Evolutionary conservation across 2,888 invertebrate species (phyloP).

Genomic region (Stenodera caucasica): DNA sequence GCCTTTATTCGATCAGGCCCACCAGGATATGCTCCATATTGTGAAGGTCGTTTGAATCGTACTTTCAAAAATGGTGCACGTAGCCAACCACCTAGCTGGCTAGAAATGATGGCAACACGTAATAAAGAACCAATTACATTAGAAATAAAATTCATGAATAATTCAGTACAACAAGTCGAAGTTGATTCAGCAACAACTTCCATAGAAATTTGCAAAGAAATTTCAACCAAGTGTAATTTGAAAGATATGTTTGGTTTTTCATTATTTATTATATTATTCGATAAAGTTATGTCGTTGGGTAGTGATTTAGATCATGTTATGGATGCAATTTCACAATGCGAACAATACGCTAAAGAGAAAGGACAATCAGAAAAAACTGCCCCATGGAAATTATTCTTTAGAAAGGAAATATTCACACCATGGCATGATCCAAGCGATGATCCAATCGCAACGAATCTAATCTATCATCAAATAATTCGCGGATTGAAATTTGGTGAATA

Average conservation of each 20-base stretch:
- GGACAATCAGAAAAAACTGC: constrained; percentile 82
- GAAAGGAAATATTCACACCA: constrained; percentile 88
- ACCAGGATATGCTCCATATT: constrained; percentile 85
- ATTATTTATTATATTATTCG: constrained; percentile 84
- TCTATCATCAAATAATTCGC: constrained; percentile 84
- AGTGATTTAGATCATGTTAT: constrained; percentile 89
- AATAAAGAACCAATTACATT: constrained; percentile 82
- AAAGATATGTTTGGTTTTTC: constrained; percentile 90
- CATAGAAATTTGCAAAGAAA: constrained; percentile 79
- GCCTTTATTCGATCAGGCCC: constrained; percentile 87
- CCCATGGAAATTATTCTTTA: constrained; percentile 84
- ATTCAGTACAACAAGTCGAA: constrained; percentile 75
- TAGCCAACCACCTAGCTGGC: constrained; percentile 90
- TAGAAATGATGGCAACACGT: constrained; percentile 84
- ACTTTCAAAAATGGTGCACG: constrained; percentile 86
- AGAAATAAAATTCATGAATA: constrained; percentile 88
- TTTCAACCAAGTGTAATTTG: constrained; percentile 75
- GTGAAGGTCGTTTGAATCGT: constrained; percentile 79
- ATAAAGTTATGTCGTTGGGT: constrained; percentile 87
- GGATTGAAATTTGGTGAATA: constrained; percentile 94
- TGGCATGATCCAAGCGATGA: constrained; percentile 90
- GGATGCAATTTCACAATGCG: constrained; percentile 96
- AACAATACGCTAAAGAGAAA: constrained; percentile 91
- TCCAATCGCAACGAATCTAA: constrained; percentile 79
- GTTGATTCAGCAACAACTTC: constrained; percentile 93